These are phyloP conservation scores for Poeciliopsis prolifica DNA, from an alignment of 2,113 vertebrate genomes.

Conservation along the genomic window DNA sequence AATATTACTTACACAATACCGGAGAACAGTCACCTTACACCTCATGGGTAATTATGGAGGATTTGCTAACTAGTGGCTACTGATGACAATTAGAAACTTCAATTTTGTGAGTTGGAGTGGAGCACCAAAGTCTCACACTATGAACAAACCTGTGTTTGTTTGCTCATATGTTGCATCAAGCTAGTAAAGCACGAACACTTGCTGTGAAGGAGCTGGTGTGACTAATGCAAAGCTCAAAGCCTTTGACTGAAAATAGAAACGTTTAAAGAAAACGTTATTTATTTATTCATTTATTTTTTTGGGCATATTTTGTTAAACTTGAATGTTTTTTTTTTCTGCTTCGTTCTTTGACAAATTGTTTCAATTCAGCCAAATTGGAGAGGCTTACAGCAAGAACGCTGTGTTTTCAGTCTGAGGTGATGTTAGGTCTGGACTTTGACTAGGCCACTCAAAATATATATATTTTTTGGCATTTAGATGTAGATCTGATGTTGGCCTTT, in stretches of 20 bases:
- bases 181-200: constrained; percentile 34
- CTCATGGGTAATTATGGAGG: constrained; percentile 52
- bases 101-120: constrained; percentile 43
- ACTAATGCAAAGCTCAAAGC: constrained; percentile 24
- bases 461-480: too few relatives aligned
- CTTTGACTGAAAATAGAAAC: neutral
- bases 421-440: too few relatives aligned
- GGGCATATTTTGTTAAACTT: neutral
- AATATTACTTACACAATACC: constrained; percentile 71
- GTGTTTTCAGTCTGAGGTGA: neutral
- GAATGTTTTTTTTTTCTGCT: neutral
- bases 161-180: constrained; percentile 39
- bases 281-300: too few relatives aligned
- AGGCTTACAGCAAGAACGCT: neutral
- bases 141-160: constrained; percentile 62
- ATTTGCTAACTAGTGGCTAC: constrained; percentile 65
- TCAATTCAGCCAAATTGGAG: neutral
- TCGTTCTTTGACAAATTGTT: neutral
- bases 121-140: constrained; percentile 51
- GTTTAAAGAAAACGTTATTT: neutral
- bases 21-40: constrained; percentile 68
- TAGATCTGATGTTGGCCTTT: too few relatives aligned
- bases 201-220: constrained; percentile 39
- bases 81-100: constrained; percentile 62
- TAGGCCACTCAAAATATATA: too few relatives aligned